Evolutionary conservation across 2,797 vertebrate species (phyloP).

Genomic region (Cyprinodon diabolis): DNA sequence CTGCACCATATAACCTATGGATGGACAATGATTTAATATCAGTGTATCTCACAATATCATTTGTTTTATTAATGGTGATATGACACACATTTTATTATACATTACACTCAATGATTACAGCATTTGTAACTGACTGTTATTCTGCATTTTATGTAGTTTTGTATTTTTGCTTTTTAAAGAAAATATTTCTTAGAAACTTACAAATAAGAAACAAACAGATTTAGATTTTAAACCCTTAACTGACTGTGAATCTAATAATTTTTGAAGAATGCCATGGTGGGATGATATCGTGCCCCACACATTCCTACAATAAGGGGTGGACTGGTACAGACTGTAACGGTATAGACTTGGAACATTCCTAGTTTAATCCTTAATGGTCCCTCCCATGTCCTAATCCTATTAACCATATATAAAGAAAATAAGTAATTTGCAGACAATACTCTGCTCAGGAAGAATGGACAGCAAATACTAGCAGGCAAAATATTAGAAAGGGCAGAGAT

Average conservation of each 20-base stretch:
- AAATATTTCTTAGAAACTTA: neutral
- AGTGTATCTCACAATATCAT: too few relatives aligned
- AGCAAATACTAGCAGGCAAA: neutral
- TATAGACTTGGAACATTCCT: neutral
- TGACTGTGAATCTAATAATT: neutral
- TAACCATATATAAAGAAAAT: neutral
- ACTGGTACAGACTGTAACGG: too few relatives aligned
- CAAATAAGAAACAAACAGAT: neutral
- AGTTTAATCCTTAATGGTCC: neutral
- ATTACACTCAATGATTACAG: too few relatives aligned
- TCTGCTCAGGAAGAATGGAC: neutral
- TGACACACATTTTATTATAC: too few relatives aligned
- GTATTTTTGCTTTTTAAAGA: neutral
- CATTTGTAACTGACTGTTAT: too few relatives aligned
- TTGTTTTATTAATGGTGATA: too few relatives aligned
- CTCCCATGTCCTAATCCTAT: neutral
- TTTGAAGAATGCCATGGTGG: neutral
- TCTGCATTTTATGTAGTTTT: too few relatives aligned
- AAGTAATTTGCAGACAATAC: neutral
- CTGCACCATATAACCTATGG: too few relatives aligned
- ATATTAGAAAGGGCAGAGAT: neutral
- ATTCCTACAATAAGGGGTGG: too few relatives aligned
- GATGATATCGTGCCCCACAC: neutral
- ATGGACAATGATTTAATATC: too few relatives aligned
- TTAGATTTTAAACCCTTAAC: neutral